phyloP scores from a whole-genome alignment of 2,888 invertebrate genomes.

The Hypercompe scribonia region DNA sequence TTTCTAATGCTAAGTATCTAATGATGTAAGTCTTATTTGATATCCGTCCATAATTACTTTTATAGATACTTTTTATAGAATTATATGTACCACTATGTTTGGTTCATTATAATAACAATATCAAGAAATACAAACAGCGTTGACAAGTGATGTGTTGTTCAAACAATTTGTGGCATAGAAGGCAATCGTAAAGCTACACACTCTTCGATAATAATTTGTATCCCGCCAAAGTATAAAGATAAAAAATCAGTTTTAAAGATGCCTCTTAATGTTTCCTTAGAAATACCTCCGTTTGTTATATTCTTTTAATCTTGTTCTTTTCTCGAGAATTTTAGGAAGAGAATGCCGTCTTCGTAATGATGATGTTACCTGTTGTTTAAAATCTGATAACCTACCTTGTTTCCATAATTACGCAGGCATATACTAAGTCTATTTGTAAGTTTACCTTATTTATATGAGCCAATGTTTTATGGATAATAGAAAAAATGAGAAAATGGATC shows the following conservation, averaged over 20 bases:
- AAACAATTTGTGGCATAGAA: slow-evolving; percentile 14
- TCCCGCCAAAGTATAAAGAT: background rate
- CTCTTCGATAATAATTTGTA: slow-evolving; percentile 16
- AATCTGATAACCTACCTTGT: slow-evolving; percentile 9
- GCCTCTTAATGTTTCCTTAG: slow-evolving; percentile 16
- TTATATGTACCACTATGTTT: slow-evolving; percentile 32
- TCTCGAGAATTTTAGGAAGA: slow-evolving; percentile 9
- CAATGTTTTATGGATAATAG: background rate
- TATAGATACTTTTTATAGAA: slow-evolving; percentile 1
- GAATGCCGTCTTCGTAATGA: slow-evolving; percentile 11
- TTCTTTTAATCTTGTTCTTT: slow-evolving; percentile 14
- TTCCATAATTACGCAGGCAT: background rate
- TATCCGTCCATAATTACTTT: background rate
- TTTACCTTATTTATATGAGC: background rate
- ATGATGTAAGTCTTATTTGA: slow-evolving; percentile 13
- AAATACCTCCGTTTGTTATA: background rate
- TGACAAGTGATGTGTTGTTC: slow-evolving; percentile 13
- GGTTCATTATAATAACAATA: slow-evolving; percentile 27
- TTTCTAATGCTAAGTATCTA: background rate
- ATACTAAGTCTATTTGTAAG: background rate
- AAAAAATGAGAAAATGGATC: too few species aligned
- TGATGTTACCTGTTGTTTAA: slow-evolving; percentile 13
- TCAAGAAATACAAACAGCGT: slow-evolving; percentile 31
- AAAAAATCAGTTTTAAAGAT: slow-evolving; percentile 8
- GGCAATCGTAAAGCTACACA: background rate